Base-by-base conservation (phyloP, 2,113 vertebrate genomes). In the Zingel zingel region DNA sequence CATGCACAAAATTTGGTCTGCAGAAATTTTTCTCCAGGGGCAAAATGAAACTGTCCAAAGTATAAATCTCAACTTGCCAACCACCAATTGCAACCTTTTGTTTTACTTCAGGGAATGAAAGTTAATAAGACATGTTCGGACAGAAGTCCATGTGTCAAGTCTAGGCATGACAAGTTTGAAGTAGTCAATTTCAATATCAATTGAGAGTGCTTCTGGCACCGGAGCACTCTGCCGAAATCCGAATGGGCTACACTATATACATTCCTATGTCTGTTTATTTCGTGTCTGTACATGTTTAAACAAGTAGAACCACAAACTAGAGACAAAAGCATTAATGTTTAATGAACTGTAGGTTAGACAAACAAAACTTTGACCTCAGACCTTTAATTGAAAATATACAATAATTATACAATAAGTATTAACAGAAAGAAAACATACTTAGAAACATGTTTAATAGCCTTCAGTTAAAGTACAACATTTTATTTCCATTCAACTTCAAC, bases 101-200 rank as follows among this genome's bases (percentile, higher is more conserved):
- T 67, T 63, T 67, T 23, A 61, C 33, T 43, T 15, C 0, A 27
- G 30, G 27, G 59, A 19, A 25, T 25, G 2, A 48, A 68, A 36
- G 25, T 67, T 59, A 1, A 36, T 48, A 14, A 51, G 73, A 81
- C 85, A 71, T 86, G 85, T 86, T 67, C 72, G 65, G 75, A 81
- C 78, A 79, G 56, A 4, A 33, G 11, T 23, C 74, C 23, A 7
- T 0, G 18, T 69, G 62, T 71, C 77, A 84, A 1, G 82, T 15
- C 83, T 59, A 76, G 89, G 30, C 85, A 74, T 56, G 83, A 71
- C 57, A 70, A 30, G 63, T 81, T 81, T 47, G 1, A 59, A 83
- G 74, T 13, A 48, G 25, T 43, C 10, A 18, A 86, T 92, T 92
- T 75, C 5, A 80, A 87, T 89, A 83, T 85, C 79, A 91, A 88